Evolutionary conservation across 2,888 invertebrate species (phyloP), one percentile per base, ranked within the genome.

Genomic region (Megaustenia siamemsis): DNA sequence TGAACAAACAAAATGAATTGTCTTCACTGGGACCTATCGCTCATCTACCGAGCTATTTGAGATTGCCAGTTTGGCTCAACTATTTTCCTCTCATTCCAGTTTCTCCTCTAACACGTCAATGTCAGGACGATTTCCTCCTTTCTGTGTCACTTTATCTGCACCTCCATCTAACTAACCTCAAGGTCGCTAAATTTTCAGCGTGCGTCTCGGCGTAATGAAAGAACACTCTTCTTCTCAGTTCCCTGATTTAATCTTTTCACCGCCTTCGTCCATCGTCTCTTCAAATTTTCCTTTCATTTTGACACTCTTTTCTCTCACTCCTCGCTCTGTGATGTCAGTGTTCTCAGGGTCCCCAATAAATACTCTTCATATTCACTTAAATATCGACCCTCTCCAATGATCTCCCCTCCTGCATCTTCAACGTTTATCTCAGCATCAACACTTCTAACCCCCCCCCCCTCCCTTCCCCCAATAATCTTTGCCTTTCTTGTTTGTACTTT

Each of bases 21-120:
- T n/a, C n/a, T n/a, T n/a, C n/a, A n/a, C n/a, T n/a, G n/a, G n/a
- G n/a, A n/a, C n/a, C n/a, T n/a, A n/a, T n/a, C n/a, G n/a, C n/a
- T n/a, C n/a, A n/a, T n/a, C n/a, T n/a, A n/a, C n/a, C n/a, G n/a
- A n/a, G n/a, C n/a, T n/a, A n/a, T n/a, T n/a, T n/a, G n/a, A n/a
- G n/a, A n/a, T n/a, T n/a, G n/a, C n/a, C n/a, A n/a, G n/a, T n/a
- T n/a, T n/a, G n/a, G n/a, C n/a, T n/a, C n/a, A n/a, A n/a, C 43
- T 40, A 10, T 79, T 79, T 68, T 38, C 43, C 66, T 80, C 79
- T 68, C 69, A 28, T 43, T 81, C 84, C 68, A 24, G 43, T 66
- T 79, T 66, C 56, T 53, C 49, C 32, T 78, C 78, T 78, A 18
- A 18, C 60, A 32, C 28, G 53, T 32, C 49, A 18, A 32, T 35